These are phyloP conservation scores for honey bee (Apis mellifera) DNA, from an alignment of 1,140 invertebrate genomes.

Conservation along the genomic window DNA sequence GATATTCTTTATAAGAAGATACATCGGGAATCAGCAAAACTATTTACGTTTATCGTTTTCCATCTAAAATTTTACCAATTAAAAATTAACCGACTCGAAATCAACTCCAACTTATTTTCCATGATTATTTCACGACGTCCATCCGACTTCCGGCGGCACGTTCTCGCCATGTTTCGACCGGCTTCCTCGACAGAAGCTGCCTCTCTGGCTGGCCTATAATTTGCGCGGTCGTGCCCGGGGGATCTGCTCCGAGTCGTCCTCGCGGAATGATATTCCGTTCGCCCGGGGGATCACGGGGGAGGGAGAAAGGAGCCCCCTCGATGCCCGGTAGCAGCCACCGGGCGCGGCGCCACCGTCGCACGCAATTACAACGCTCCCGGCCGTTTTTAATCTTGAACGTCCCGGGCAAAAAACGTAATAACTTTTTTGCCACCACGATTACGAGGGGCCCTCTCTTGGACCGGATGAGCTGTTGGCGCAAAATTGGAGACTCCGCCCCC, in stretches of 20 bases:
- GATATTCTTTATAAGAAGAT: no score
- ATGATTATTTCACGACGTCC: background rate
- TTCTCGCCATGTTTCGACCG: slow-evolving; percentile 41
- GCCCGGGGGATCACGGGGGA: slow-evolving; percentile 29
- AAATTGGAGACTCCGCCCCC: slow-evolving; percentile 63
- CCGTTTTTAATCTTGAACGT: slow-evolving; percentile 69
- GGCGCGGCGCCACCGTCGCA: slow-evolving; percentile 54
- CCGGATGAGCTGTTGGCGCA: slow-evolving; percentile 21
- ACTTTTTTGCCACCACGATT: slow-evolving; percentile 66
- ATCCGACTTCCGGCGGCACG: slow-evolving; percentile 68
- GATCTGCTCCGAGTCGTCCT: slow-evolving; percentile 64
- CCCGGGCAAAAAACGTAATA: slow-evolving; percentile 69
- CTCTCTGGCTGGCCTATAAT: slow-evolving; percentile 73
- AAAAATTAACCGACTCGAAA: no score
- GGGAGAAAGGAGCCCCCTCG: slow-evolving; percentile 44
- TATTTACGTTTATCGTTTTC: no score
- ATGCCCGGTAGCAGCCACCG: slow-evolving; percentile 55
- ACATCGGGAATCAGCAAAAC: no score
- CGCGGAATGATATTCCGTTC: slow-evolving; percentile 70
- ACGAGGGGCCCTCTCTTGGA: slow-evolving; percentile 23
- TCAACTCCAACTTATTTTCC: no score
- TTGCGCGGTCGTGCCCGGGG: slow-evolving; percentile 73
- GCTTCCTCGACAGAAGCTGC: slow-evolving; percentile 54
- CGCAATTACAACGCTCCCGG: slow-evolving; percentile 68
- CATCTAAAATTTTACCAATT: no score